A percentile compares a stretch with the other conserved stretches of the same genome.
Evolutionary conservation across 1,140 invertebrate species (phyloP).

Genomic region (Neodiprion virginianus): DNA sequence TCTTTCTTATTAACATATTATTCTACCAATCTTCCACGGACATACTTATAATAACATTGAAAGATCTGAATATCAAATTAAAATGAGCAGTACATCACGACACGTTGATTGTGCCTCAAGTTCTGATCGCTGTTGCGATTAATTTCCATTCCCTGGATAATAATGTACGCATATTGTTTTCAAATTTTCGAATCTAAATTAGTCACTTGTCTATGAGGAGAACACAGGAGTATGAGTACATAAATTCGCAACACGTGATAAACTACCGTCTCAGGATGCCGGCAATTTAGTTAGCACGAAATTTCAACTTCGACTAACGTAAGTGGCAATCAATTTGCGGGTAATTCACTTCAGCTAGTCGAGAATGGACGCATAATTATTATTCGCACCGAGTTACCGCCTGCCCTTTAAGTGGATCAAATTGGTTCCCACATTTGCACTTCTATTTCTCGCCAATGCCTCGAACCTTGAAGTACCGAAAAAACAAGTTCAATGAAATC

Average conservation of each 20-base stretch:
- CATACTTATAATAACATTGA: no score
- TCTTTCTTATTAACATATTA: no score
- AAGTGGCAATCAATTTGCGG: not conserved
- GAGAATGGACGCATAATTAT: not conserved
- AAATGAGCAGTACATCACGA: no score
- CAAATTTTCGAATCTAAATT: no score
- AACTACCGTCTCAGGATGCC: not conserved
- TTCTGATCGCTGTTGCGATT: no score
- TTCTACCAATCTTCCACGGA: no score
- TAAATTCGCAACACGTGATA: not conserved
- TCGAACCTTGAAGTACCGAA: not conserved
- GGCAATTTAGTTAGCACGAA: not conserved
- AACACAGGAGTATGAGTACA: no score
- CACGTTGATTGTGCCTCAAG: no score
- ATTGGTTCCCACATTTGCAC: slow-evolving; percentile 4
- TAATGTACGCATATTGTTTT: no score
- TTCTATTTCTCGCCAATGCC: not conserved
- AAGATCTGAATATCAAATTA: no score
- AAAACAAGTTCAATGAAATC: not conserved
- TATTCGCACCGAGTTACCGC: not conserved
- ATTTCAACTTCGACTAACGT: not conserved
- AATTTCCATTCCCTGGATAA: no score
- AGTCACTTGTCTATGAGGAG: no score
- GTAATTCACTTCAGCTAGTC: not conserved
- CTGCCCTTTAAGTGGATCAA: not conserved